phyloP scores from a whole-genome alignment of 2,797 vertebrate species.

The Thaleichthys pacificus region DNA sequence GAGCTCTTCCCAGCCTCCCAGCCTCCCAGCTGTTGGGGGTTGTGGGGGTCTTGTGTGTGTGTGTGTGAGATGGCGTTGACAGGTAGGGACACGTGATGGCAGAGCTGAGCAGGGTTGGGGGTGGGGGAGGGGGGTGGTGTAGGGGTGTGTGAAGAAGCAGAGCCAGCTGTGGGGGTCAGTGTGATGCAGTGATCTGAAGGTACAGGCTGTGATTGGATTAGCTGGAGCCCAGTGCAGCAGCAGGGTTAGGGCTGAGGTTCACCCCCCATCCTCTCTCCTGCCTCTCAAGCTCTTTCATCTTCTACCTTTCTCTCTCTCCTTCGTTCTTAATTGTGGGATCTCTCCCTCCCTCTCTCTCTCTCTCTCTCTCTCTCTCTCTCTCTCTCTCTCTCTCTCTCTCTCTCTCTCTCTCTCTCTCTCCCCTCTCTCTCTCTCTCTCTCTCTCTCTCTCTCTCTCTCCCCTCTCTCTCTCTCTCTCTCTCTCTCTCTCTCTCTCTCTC shows the following conservation, averaged over 20 bases:
- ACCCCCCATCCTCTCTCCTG: background rate
- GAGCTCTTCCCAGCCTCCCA: background rate
- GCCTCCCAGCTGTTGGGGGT: background rate
- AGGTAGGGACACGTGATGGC: constrained; percentile 17
- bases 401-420: background rate
- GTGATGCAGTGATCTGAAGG: constrained; percentile 2
- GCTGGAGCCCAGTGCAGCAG: background rate
- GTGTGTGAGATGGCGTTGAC: constrained; percentile 22
- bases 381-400: background rate
- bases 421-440: background rate
- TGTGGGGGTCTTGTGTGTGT: background rate
- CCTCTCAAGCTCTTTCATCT: no score
- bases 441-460: background rate
- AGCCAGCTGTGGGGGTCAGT: constrained; percentile 39
- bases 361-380: background rate
- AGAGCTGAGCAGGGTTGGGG: background rate
- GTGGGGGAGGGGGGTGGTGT: constrained; percentile 17
- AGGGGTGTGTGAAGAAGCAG: constrained; percentile 32
- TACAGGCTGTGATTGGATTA: background rate
- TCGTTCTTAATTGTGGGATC: background rate
- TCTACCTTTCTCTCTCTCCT: background rate
- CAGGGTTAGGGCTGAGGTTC: background rate
- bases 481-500: background rate
- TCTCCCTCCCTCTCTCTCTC: background rate
- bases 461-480: background rate